phyloP scores from a whole-genome alignment of 2,113 vertebrate genomes.

The Pelobates fuscus region DNA sequence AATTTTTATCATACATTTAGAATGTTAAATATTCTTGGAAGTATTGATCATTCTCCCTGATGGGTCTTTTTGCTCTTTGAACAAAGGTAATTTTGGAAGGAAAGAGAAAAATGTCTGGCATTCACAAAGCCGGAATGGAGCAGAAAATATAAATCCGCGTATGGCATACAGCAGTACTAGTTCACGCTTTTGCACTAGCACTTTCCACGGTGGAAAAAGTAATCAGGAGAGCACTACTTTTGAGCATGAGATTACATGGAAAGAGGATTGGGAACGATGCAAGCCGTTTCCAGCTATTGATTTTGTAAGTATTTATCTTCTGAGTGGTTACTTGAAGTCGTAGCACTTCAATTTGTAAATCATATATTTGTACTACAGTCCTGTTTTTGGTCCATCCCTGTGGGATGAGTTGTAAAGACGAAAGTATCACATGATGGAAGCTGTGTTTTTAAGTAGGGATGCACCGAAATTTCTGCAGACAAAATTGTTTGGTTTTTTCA shows the following conservation, averaged over 20 bases:
- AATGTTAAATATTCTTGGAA: too few species aligned
- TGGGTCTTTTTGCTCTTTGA: constrained; percentile 9
- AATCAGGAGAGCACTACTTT: constrained; percentile 61
- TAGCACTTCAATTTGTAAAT: too few species aligned
- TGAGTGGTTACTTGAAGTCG: too few species aligned
- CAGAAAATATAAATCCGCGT: constrained; percentile 66
- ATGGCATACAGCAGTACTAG: constrained; percentile 62
- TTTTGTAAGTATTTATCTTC: constrained; percentile 78
- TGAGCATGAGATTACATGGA: constrained; percentile 61
- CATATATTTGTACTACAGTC: too few species aligned
- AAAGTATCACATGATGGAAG: too few species aligned
- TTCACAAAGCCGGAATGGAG: constrained; percentile 68
- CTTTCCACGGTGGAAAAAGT: constrained; percentile 66
- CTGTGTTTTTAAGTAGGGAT: too few species aligned
- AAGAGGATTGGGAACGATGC: constrained; percentile 62
- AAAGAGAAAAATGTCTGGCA: constrained; percentile 76
- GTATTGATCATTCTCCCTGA: too few species aligned
- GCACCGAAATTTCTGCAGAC: too few species aligned
- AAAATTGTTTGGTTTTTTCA: too few species aligned
- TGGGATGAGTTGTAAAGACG: too few species aligned
- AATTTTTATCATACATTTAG: too few species aligned
- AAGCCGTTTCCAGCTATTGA: constrained; percentile 78
- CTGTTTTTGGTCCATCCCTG: too few species aligned
- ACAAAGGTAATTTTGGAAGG: constrained; percentile 70
- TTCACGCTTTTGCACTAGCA: constrained; percentile 55